Evolutionary conservation across 1,140 invertebrate genomes (phyloP).

Genomic region (Hylaeus anthracinus): DNA sequence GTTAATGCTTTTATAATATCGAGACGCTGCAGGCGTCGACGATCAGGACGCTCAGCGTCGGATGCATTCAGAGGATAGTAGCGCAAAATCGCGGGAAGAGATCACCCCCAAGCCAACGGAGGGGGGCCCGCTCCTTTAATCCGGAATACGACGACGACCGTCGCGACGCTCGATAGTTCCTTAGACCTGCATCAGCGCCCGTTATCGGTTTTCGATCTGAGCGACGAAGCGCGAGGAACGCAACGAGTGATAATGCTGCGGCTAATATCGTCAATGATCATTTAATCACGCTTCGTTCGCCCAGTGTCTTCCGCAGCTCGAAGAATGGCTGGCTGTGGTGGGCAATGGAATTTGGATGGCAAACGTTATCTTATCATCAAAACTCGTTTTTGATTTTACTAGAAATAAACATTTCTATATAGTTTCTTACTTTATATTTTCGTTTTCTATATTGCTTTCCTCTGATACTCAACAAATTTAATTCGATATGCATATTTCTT

Average conservation of each 20-base stretch:
- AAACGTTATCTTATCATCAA: too few species aligned
- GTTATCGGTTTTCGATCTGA: constrained; percentile 76
- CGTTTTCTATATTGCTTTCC: too few species aligned
- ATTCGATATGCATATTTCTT: too few species aligned
- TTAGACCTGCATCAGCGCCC: constrained; percentile 49
- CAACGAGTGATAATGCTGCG: constrained; percentile 67
- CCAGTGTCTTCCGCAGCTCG: background rate
- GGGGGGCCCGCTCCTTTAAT: constrained; percentile 61
- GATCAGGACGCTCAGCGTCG: constrained; percentile 32
- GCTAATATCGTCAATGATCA: constrained; percentile 74
- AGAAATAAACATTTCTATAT: too few species aligned
- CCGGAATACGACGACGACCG: constrained; percentile 43
- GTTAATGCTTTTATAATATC: constrained; percentile 68
- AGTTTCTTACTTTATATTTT: too few species aligned
- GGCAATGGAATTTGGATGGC: too few species aligned
- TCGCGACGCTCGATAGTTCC: constrained; percentile 58
- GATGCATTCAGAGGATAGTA: constrained; percentile 52
- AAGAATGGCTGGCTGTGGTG: too few species aligned
- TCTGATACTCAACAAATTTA: too few species aligned
- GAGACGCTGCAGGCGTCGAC: constrained; percentile 51
- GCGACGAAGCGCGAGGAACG: constrained; percentile 66
- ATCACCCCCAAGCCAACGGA: constrained; percentile 54
- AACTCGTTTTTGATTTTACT: too few species aligned
- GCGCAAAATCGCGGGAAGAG: constrained; percentile 46
- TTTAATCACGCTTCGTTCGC: constrained; percentile 68